Percentiles rank a stretch among this genome's conserved stretches.
These are phyloP conservation scores for Kryptopterus vitreolus DNA, from an alignment of 2,797 vertebrate genomes.

Conservation along the genomic window DNA sequence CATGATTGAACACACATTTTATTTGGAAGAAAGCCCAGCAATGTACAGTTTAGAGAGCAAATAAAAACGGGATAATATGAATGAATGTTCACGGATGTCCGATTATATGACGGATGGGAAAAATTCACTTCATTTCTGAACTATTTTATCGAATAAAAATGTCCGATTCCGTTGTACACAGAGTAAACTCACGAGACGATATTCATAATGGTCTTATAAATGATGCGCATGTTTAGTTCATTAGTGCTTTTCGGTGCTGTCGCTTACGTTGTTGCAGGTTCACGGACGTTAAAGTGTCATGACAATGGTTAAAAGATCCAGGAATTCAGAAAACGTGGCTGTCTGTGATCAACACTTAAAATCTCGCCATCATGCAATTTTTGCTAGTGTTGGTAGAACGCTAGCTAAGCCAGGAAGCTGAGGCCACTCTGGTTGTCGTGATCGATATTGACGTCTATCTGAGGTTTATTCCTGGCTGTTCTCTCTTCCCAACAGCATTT, in stretches of 20 bases:
- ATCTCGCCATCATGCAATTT: no score
- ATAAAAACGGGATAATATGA: background rate
- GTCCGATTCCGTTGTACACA: no score
- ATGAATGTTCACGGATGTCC: background rate
- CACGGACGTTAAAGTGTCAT: background rate
- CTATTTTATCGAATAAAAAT: no score
- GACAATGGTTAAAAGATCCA: background rate
- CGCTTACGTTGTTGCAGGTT: background rate
- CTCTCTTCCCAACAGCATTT: conserved; percentile 20
- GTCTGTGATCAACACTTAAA: background rate
- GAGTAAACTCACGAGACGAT: no score
- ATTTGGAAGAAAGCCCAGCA: no score
- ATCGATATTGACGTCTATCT: background rate
- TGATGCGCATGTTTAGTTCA: background rate
- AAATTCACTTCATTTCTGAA: no score
- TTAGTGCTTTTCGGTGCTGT: background rate
- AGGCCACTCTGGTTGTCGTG: background rate
- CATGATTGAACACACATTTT: no score
- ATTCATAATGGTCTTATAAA: background rate
- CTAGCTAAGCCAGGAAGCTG: background rate
- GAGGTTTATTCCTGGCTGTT: background rate
- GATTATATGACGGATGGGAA: background rate
- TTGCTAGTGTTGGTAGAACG: background rate
- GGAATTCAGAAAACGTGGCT: background rate
- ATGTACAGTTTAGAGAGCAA: no score